These are phyloP conservation scores for Eriosoma lanigerum DNA, from an alignment of 1,140 invertebrate genomes.

Conservation along the genomic window DNA sequence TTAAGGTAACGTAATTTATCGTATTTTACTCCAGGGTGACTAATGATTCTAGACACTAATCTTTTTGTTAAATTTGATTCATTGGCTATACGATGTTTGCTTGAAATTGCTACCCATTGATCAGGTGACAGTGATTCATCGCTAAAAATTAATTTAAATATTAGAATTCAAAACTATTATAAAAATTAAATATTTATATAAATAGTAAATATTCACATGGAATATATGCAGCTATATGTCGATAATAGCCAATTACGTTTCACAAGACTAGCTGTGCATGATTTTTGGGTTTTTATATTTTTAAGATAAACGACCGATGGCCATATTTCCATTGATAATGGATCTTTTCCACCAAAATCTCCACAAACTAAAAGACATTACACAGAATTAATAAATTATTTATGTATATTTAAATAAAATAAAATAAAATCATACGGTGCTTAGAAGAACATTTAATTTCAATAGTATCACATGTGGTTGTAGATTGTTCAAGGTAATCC, in stretches of 20 bases:
- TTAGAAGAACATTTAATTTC: slow-evolving; percentile 60
- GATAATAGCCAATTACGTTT: slow-evolving; percentile 64
- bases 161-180: not conserved
- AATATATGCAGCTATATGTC: slow-evolving; percentile 64
- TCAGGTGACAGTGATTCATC: slow-evolving; percentile 55
- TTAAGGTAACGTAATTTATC: slow-evolving; percentile 65
- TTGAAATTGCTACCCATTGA: slow-evolving; percentile 60
- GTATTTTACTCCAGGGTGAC: slow-evolving; percentile 66
- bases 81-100: slow-evolving; percentile 58
- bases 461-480: slow-evolving; percentile 61
- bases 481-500: slow-evolving; percentile 59
- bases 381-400: not conserved
- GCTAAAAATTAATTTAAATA: slow-evolving; percentile 56
- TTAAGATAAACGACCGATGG: slow-evolving; percentile 63
- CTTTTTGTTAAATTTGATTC: slow-evolving; percentile 56
- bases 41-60: slow-evolving; percentile 60
- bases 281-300: slow-evolving; percentile 61
- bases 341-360: slow-evolving; percentile 60
- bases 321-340: slow-evolving; percentile 61
- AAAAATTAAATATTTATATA: not conserved
- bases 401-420: too few relatives aligned
- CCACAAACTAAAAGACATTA: slow-evolving; percentile 54
- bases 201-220: slow-evolving; percentile 57
- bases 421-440: not conserved
- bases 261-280: slow-evolving; percentile 65